Percentiles rank a stretch among this genome's conserved stretches.
Conservation (phyloP, 2,113 vertebrate genomes). For the Microcebus lehilahytsara region DNA sequence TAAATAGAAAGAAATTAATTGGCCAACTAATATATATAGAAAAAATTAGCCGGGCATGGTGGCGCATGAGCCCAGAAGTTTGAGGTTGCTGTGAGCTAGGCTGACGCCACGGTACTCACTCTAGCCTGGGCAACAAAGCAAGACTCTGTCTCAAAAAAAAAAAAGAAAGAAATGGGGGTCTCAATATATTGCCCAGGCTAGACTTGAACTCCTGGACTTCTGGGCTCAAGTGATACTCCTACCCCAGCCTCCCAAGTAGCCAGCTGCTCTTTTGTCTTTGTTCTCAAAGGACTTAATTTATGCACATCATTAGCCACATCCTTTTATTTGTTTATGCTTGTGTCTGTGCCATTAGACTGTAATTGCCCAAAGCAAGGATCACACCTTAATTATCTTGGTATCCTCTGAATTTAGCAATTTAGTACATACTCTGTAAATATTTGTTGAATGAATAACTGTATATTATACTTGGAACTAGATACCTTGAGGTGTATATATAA, state of each 20-base stretch:
- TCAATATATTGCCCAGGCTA: too few relatives aligned
- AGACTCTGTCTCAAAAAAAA: too few relatives aligned
- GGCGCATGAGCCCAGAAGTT: too few relatives aligned
- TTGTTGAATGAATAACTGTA: not conserved
- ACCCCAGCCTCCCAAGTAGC: not conserved
- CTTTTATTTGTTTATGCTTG: not conserved
- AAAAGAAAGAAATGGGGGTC: too few relatives aligned
- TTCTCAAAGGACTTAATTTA: not conserved
- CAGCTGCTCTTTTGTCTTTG: not conserved
- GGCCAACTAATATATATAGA: too few relatives aligned
- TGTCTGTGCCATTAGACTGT: not conserved
- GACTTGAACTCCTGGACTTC: too few relatives aligned
- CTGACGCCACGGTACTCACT: too few relatives aligned
- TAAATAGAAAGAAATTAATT: too few relatives aligned
- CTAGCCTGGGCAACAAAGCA: too few relatives aligned
- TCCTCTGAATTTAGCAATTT: not conserved
- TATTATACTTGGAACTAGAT: not conserved
- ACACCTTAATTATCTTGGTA: not conserved
- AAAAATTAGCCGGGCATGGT: too few relatives aligned
- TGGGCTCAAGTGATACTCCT: too few relatives aligned
- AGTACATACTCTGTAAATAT: not conserved
- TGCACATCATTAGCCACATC: not conserved
- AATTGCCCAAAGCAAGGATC: slow-evolving; percentile 10
- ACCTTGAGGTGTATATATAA: not conserved
- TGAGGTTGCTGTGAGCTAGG: too few relatives aligned